Conservation (phyloP, 1,140 invertebrate species). For the Calycopis cecrops region DNA sequence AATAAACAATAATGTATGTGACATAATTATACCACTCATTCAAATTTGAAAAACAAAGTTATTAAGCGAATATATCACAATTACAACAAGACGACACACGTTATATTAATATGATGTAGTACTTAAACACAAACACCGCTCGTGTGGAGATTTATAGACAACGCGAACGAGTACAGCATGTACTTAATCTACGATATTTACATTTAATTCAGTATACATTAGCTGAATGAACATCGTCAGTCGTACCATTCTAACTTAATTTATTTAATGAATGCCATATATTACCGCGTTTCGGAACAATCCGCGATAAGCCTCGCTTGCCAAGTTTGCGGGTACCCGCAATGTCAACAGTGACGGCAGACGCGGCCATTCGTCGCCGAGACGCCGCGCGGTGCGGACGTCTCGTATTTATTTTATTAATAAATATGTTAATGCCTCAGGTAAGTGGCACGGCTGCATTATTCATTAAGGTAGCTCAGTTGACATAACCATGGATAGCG, state of each 20-base stretch:
- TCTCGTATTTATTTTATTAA: slow-evolving; percentile 72
- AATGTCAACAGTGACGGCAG: slow-evolving; percentile 49
- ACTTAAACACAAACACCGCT: background rate
- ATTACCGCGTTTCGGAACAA: slow-evolving; percentile 57
- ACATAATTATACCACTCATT: too few relatives aligned
- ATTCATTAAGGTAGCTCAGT: slow-evolving; percentile 66
- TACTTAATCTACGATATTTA: slow-evolving; percentile 35
- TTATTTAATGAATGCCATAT: slow-evolving; percentile 68
- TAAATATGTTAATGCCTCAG: slow-evolving; percentile 70
- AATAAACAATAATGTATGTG: too few relatives aligned
- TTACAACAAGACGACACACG: too few relatives aligned
- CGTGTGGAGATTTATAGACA: background rate
- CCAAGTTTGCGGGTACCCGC: slow-evolving; percentile 45
- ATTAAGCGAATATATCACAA: too few relatives aligned
- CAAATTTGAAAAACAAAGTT: too few relatives aligned
- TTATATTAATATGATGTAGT: too few relatives aligned
- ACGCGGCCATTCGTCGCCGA: slow-evolving; percentile 34
- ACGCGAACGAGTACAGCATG: background rate
- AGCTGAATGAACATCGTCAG: slow-evolving; percentile 57
- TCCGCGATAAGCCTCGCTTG: slow-evolving; percentile 46
- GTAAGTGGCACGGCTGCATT: slow-evolving; percentile 67
- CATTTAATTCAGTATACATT: slow-evolving; percentile 57
- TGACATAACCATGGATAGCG: slow-evolving; percentile 67
- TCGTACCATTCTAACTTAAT: slow-evolving; percentile 52
- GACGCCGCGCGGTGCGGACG: slow-evolving; percentile 43